A percentile compares a stretch with the other conserved stretches of the same genome.
phyloP scores from a whole-genome alignment of 1,140 invertebrate species.

The Gryon sp. region DNA sequence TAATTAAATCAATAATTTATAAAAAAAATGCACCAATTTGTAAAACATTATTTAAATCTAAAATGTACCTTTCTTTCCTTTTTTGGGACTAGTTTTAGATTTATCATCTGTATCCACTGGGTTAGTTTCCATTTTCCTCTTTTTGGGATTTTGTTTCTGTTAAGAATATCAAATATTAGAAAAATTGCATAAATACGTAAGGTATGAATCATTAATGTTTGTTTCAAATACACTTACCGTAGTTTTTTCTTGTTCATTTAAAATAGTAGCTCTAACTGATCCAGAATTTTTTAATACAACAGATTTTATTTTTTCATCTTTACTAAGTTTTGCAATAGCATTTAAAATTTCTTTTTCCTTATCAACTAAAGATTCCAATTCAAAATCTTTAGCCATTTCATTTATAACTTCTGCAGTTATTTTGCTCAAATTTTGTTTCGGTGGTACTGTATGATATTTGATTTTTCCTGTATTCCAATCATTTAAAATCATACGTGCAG shows the following conservation, averaged over 20 bases:
- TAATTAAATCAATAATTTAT: neutral
- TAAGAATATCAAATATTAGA: too few relatives aligned
- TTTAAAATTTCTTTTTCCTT: slow-evolving; percentile 87
- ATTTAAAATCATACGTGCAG: slow-evolving; percentile 91
- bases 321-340: slow-evolving; percentile 71
- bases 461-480: slow-evolving; percentile 90
- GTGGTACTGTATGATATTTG: slow-evolving; percentile 94
- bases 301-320: slow-evolving; percentile 70
- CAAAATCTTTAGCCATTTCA: slow-evolving; percentile 93
- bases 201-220: too few relatives aligned
- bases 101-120: too few relatives aligned
- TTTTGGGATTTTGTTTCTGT: too few relatives aligned
- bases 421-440: slow-evolving; percentile 82
- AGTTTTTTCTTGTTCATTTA: slow-evolving; percentile 79
- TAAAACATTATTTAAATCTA: too few relatives aligned
- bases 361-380: slow-evolving; percentile 88
- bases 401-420: slow-evolving; percentile 88
- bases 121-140: too few relatives aligned
- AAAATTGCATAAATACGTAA: too few relatives aligned
- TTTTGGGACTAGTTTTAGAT: too few relatives aligned
- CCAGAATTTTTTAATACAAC: slow-evolving; percentile 77
- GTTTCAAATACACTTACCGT: slow-evolving; percentile 72
- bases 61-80: too few relatives aligned
- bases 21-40: neutral
- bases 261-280: slow-evolving; percentile 76